A percentile compares a stretch with the other conserved stretches of the same genome.
Conservation (phyloP, 1,140 invertebrate species). For the Glomeris maerens region DNA sequence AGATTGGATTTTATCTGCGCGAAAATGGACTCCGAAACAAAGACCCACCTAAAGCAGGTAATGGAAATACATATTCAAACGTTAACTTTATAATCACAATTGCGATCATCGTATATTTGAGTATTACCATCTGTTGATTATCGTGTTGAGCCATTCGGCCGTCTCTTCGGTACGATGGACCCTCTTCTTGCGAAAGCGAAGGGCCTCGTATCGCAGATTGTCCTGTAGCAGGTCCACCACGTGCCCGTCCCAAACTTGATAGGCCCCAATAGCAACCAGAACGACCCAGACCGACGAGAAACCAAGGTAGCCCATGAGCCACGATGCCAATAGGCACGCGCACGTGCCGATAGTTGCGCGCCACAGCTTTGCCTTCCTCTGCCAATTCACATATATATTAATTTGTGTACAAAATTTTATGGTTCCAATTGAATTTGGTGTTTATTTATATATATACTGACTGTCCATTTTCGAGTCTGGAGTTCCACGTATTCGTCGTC, state of each 20-base stretch:
- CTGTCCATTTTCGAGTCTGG: no score
- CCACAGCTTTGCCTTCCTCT: no score
- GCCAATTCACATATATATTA: no score
- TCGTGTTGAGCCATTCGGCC: slow-evolving; percentile 39
- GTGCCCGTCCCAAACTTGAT: slow-evolving; percentile 25
- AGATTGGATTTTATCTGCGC: slow-evolving; percentile 35
- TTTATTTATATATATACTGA: no score
- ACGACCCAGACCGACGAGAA: slow-evolving; percentile 30
- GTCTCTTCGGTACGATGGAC: slow-evolving; percentile 38
- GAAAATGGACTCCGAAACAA: slow-evolving; percentile 37
- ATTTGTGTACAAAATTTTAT: no score
- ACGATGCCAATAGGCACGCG: slow-evolving; percentile 25
- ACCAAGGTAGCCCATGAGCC: slow-evolving; percentile 29
- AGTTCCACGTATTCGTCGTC: no score
- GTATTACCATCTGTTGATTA: slow-evolving; percentile 39
- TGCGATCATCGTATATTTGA: background rate
- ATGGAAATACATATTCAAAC: slow-evolving; percentile 16
- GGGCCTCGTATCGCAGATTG: slow-evolving; percentile 27
- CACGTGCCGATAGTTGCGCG: no score
- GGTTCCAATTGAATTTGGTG: no score
- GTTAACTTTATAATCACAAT: background rate
- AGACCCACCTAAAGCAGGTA: slow-evolving; percentile 41
- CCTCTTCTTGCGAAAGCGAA: slow-evolving; percentile 32
- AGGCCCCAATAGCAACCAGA: slow-evolving; percentile 25
- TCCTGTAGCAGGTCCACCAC: slow-evolving; percentile 25